Evolutionary conservation across 2,113 vertebrate species (phyloP).

Genomic region (Crotalus horridus): DNA sequence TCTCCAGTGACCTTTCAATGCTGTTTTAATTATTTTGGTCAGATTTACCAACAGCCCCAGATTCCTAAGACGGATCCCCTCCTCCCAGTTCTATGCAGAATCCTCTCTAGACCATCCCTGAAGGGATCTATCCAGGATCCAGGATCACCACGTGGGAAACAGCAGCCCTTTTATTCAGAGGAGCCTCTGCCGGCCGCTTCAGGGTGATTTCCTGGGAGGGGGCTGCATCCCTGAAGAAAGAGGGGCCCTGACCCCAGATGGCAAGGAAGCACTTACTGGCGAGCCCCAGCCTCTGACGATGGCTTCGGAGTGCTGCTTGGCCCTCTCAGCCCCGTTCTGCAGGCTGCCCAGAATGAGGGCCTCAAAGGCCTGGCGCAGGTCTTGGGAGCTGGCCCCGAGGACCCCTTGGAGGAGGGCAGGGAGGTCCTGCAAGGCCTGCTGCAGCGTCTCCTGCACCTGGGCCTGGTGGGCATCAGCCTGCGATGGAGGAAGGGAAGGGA

Average conservation of each 20-base stretch:
- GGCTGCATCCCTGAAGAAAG: not conserved
- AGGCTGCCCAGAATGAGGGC: not conserved
- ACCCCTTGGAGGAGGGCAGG: not conserved
- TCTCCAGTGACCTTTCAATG: too few species aligned
- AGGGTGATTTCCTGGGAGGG: not conserved
- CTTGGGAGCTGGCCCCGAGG: not conserved
- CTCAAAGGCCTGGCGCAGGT: not conserved
- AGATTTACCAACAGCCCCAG: not conserved
- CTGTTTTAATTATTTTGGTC: too few species aligned
- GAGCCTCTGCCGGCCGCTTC: not conserved
- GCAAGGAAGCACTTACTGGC: not conserved
- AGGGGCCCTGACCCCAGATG: too few species aligned
- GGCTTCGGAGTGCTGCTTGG: not conserved
- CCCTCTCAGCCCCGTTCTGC: not conserved
- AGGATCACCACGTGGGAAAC: not conserved
- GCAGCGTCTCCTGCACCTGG: not conserved
- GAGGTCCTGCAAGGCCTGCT: not conserved
- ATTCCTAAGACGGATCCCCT: not conserved
- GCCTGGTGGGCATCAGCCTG: constrained; percentile 14
- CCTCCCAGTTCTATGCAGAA: not conserved
- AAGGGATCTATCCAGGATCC: not conserved
- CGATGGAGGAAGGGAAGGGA: not conserved
- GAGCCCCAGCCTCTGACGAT: constrained; percentile 14
- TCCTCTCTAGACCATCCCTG: not conserved
- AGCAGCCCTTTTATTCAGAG: not conserved